Conservation (phyloP, 2,113 vertebrate species). For the Colossoma macropomum region DNA sequence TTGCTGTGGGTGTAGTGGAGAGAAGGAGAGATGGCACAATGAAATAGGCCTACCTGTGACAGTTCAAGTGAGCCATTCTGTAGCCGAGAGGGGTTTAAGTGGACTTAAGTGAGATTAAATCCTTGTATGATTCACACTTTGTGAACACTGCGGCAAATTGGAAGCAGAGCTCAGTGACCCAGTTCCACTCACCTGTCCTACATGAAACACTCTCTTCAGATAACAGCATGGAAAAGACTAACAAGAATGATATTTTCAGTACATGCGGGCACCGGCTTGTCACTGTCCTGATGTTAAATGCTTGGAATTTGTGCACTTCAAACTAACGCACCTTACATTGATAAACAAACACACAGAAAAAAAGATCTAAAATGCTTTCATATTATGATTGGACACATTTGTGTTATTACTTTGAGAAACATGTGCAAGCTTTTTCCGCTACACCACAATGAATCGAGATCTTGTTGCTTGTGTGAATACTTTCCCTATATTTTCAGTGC, state of each 20-base stretch:
- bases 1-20: constrained; percentile 47
- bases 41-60: constrained; percentile 59
- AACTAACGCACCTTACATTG: neutral
- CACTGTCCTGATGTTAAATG: constrained; percentile 3
- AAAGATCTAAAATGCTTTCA: neutral
- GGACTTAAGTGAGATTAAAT: constrained; percentile 66
- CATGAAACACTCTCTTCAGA: constrained; percentile 45
- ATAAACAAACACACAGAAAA: neutral
- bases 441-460: neutral
- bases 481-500: neutral
- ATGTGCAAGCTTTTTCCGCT: too few relatives aligned
- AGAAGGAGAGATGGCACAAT: constrained; percentile 51
- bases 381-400: neutral
- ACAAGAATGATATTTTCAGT: constrained; percentile 34
- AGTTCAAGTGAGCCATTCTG: constrained; percentile 63
- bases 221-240: constrained; percentile 25
- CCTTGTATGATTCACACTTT: constrained; percentile 63
- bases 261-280: constrained; percentile 6
- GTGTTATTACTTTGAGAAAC: neutral
- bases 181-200: constrained; percentile 44
- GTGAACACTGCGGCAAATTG: constrained; percentile 59
- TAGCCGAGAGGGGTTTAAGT: constrained; percentile 62
- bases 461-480: too few relatives aligned
- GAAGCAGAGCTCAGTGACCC: constrained; percentile 56
- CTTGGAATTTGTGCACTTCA: neutral